These are phyloP conservation scores for Mungos mungo DNA, from an alignment of 2,113 vertebrate genomes.

Conservation along the genomic window DNA sequence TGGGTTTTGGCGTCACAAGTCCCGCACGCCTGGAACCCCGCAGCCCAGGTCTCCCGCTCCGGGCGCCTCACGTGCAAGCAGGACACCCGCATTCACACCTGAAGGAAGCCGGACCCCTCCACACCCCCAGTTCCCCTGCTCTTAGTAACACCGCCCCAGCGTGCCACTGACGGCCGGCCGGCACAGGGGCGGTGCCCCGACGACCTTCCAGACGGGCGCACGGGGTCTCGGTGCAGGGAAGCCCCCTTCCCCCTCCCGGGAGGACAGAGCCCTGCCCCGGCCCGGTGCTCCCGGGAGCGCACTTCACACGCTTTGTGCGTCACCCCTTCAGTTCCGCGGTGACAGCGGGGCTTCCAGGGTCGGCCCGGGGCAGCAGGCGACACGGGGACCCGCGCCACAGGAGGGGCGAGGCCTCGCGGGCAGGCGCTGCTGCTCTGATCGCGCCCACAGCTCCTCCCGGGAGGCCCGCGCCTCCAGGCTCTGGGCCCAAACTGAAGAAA, in stretches of 20 bases:
- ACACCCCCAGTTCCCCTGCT: background rate
- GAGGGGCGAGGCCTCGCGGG: background rate
- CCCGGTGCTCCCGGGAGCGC: background rate
- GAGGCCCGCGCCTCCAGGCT: background rate
- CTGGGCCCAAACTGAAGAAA: background rate
- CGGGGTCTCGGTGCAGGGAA: background rate
- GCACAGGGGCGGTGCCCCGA: background rate
- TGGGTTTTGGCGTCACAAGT: background rate
- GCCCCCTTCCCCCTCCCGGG: background rate
- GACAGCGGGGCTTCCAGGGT: background rate
- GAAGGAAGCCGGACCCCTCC: background rate
- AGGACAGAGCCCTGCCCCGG: background rate
- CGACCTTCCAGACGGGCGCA: background rate
- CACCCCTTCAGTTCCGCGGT: background rate
- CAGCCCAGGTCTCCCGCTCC: background rate
- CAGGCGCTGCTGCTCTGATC: background rate
- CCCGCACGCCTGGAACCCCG: fast-evolving
- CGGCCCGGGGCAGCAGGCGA: background rate
- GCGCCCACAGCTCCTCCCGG: background rate
- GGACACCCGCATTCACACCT: background rate
- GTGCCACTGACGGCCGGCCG: background rate
- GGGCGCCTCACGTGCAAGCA: background rate
- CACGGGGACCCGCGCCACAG: background rate
- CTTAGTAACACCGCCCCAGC: background rate
- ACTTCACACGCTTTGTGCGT: background rate